Evolutionary conservation across 2,113 vertebrate genomes (phyloP), one percentile per base, ranked within the genome.

Genomic region (Tichodroma muraria): DNA sequence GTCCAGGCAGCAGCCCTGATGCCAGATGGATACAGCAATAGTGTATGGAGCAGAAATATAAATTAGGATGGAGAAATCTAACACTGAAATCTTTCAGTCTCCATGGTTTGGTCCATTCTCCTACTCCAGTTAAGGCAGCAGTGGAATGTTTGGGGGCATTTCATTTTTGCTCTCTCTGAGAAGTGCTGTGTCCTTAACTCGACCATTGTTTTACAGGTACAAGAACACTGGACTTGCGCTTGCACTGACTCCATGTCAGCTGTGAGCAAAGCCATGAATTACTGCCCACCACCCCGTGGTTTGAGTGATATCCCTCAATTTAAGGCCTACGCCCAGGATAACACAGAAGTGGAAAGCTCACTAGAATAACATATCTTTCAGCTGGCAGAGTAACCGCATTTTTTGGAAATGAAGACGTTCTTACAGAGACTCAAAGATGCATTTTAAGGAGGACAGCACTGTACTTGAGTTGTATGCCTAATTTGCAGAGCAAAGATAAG

Each of bases 401-500:
- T 91, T 90, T 54, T 66, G 7, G 30, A 95, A 54, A 92, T 52
- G 63, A 73, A 77, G 19, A 90, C 33, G 52, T 86, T 92, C 33
- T 95, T 38, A 80, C 27, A 88, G 88, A 37, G 37, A 60, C n/a
- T 95, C 82, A 73, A 76, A 92, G 35, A 89, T 63, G 79, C 60
- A 76, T 93, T 85, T 88, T 83, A 79, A 93, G 92, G 56, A 95
- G 90, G 91, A 78, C 79, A 77, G 45, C 52, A 54, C 61, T 86
- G n/a, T 22, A 77, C 49, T 95, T 63, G 80, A 70, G 84, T 79
- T 94, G 68, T 93, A 53, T 80, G 92, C n/a, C 61, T 93, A 95
- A 96, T 91, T 83, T 93, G 50, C 83, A 91, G 81, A 53, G 78
- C 50, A 90, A 86, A 87, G 79, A 94, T 93, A 96, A 85, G 91